phyloP scores from a whole-genome alignment of 2,888 invertebrate genomes.

The Sicus ferrugineus region DNA sequence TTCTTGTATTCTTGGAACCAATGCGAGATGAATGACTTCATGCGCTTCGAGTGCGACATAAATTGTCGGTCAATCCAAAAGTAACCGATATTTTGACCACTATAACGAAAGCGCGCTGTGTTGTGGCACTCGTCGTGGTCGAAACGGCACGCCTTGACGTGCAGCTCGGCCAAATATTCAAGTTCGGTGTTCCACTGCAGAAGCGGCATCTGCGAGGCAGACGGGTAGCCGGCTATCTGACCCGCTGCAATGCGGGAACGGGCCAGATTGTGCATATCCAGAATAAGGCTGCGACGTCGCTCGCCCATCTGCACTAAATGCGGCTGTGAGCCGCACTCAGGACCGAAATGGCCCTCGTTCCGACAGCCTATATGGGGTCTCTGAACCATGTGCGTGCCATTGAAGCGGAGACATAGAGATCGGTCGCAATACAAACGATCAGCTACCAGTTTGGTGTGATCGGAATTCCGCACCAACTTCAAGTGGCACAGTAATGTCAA shows the following conservation, averaged over 20 bases:
- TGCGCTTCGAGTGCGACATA: conserved; percentile 58
- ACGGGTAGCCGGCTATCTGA: conserved; percentile 49
- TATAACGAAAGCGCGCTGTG: conserved; percentile 52
- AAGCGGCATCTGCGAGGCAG: conserved; percentile 58
- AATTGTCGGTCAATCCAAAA: conserved; percentile 59
- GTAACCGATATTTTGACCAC: conserved; percentile 61
- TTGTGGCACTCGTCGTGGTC: conserved; percentile 60
- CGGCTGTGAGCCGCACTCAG: conserved; percentile 49
- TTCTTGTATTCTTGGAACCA: conserved; percentile 60
- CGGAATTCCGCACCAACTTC: neutral
- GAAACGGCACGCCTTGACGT: conserved; percentile 57
- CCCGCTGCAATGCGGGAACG: conserved; percentile 58
- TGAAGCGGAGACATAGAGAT: conserved; percentile 54
- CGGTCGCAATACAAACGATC: conserved; percentile 50
- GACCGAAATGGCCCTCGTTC: conserved; percentile 51
- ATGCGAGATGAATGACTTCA: conserved; percentile 56
- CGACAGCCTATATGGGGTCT: conserved; percentile 54
- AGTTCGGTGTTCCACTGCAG: conserved; percentile 60
- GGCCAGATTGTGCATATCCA: conserved; percentile 60
- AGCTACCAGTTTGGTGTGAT: neutral
- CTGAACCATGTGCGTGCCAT: conserved; percentile 55
- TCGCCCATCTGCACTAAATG: conserved; percentile 56
- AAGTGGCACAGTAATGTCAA: neutral
- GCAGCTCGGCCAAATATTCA: conserved; percentile 55
- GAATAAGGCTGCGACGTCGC: conserved; percentile 54